Evolutionary conservation across 2,113 vertebrate species (phyloP), one percentile per base, ranked within the genome.

Genomic region (Ophiodon elongatus): DNA sequence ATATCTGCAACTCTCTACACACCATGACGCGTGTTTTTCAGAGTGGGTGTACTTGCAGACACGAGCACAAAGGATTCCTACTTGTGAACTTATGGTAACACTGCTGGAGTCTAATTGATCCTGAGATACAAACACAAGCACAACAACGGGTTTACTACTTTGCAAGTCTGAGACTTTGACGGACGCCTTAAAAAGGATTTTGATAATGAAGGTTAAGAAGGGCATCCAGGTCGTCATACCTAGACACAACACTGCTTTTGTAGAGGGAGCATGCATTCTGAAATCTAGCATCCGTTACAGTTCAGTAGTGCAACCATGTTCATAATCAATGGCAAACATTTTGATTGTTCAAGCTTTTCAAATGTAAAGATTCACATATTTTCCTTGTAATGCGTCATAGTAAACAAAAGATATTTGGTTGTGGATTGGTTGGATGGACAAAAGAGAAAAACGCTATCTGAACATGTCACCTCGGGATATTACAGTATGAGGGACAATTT

Each of bases 101-200:
- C 73, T 81, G 39, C 39, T 2, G 8, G 45, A 50, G 73, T 84
- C 73, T 54, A 67, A 80, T 69, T 47, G 65, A 79, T 84, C 52
- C 76, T 0, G 15, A 23, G 73, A 67, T 57, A 60, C 43, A 57
- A 81, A 80, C 8, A 10, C 17, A 7, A 57, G 33, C 29, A 21
- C 62, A 70, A 84, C 67, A 73, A 76, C 67, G 25, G 69, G 64
- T 87, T 90, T 88, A 89, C 83, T 65, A 86, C 83, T 65, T 21
- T 39, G 27, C 50, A 2, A 4, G 59, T 71, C 43, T 13, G 67
- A 79, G 45, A 81, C 57, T 66, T 47, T 25, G 39, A 82, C 83
- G 71, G 75, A 75, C 56, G 6, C 67, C 35, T 85, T 67, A 73
- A 62, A 79, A 83, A 64, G 64, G 88, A 84, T 82, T 90, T 62